Percentiles rank a stretch among this genome's conserved stretches.
Evolutionary conservation across 2,113 vertebrate genomes (phyloP).

Genomic region (Myotis brandtii): DNA sequence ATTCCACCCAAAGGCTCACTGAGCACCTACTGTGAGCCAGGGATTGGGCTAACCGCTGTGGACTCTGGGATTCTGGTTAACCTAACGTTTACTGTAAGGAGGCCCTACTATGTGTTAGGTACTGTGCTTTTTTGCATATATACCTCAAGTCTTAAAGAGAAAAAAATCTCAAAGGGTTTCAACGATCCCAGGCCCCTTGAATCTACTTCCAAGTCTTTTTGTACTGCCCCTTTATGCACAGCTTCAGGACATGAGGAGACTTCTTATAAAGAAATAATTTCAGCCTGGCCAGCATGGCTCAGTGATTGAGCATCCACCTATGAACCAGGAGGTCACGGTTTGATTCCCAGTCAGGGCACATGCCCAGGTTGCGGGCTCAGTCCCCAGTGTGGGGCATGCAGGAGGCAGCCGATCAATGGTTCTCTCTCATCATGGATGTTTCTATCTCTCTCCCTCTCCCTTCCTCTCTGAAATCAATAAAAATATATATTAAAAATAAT

Average conservation of each 20-base stretch:
- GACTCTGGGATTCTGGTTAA: not conserved
- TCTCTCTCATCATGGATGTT: no score
- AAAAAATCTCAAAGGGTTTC: not conserved
- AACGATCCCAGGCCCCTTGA: not conserved
- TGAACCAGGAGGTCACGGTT: no score
- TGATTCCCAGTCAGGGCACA: no score
- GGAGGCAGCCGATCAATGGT: no score
- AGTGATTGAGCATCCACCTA: no score
- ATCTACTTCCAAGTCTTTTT: not conserved
- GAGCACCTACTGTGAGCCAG: not conserved
- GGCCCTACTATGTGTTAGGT: not conserved
- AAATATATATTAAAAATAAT: no score
- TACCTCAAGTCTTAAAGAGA: not conserved
- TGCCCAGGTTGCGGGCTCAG: no score
- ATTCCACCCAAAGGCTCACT: not conserved
- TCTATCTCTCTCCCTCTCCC: no score
- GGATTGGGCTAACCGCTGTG: not conserved
- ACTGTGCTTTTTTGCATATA: not conserved
- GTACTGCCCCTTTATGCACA: not conserved
- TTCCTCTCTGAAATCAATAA: no score
- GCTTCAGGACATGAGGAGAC: not conserved
- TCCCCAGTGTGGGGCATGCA: no score
- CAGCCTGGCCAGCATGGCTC: no score
- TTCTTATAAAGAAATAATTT: not conserved
- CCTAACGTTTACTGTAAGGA: not conserved